A percentile compares a stretch with the other conserved stretches of the same genome.
Conservation (phyloP, 2,888 invertebrate species). For the Lepeophtheirus nordmannii region DNA sequence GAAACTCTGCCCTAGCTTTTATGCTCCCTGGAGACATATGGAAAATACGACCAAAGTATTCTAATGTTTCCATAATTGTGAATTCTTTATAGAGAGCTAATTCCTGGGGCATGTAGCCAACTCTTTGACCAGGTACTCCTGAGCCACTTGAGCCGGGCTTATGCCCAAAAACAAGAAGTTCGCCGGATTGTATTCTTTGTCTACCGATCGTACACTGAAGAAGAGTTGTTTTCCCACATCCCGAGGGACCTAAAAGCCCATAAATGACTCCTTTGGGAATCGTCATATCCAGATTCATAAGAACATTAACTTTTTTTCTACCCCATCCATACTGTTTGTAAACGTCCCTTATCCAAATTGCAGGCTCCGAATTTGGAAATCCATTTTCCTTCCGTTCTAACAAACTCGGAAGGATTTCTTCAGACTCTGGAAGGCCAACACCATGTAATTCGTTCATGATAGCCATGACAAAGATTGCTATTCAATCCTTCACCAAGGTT, state of each 20-base stretch:
- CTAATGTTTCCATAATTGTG: conserved; percentile 35
- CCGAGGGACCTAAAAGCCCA: conserved; percentile 27
- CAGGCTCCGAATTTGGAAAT: not conserved
- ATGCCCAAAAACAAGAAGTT: conserved; percentile 27
- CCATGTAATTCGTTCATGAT: not conserved
- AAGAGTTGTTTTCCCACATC: conserved; percentile 28
- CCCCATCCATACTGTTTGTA: conserved; percentile 27
- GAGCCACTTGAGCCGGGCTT: conserved; percentile 26
- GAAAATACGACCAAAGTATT: conserved; percentile 35
- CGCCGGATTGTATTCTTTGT: conserved; percentile 26
- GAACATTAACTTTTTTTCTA: conserved; percentile 26
- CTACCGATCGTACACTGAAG: conserved; percentile 27
- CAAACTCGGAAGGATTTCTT: not conserved
- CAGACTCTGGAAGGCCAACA: not conserved
- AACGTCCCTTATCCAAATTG: conserved; percentile 26
- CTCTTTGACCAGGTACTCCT: conserved; percentile 27
- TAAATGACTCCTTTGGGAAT: conserved; percentile 27
- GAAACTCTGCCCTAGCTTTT: conserved; percentile 32
- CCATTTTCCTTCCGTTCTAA: not conserved
- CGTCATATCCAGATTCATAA: conserved; percentile 27
- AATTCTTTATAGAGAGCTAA: conserved; percentile 30
- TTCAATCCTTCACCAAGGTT: no score
- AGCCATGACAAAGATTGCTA: no score
- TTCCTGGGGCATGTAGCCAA: conserved; percentile 29
- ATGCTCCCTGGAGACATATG: conserved; percentile 31